phyloP scores from a whole-genome alignment of 1,140 invertebrate genomes.

The Megathymus violae region DNA sequence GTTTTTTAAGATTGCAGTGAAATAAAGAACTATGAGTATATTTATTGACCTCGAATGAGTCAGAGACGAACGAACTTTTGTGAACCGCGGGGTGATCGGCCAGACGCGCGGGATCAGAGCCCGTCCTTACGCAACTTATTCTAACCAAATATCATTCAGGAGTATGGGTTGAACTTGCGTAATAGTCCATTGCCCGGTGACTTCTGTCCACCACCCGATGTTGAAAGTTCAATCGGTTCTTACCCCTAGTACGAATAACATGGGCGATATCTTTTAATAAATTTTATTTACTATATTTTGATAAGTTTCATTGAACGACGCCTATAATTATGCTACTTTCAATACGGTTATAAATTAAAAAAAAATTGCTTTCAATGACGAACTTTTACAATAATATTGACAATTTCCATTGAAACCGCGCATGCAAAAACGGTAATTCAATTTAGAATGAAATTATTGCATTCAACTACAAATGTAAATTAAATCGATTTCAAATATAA shows the following conservation, averaged over 20 bases:
- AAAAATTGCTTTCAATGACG: too few species aligned
- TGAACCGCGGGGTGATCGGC: conserved; percentile 63
- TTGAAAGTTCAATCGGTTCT: not conserved
- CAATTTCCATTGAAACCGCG: too few species aligned
- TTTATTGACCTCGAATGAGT: conserved; percentile 33
- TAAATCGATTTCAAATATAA: not conserved
- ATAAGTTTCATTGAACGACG: not conserved
- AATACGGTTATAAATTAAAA: not conserved
- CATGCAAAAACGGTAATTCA: too few species aligned
- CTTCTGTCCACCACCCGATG: not conserved
- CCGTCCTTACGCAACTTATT: conserved; percentile 61
- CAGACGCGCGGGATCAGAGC: conserved; percentile 50
- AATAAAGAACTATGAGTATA: conserved; percentile 20
- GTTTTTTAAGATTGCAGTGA: not conserved
- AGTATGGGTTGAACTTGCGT: conserved; percentile 25
- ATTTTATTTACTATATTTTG: not conserved
- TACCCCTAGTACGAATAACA: not conserved
- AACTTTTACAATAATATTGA: too few species aligned
- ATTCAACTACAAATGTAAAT: too few species aligned
- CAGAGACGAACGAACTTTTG: conserved; percentile 58
- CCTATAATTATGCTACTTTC: not conserved
- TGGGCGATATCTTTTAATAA: not conserved
- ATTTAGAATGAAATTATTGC: too few species aligned
- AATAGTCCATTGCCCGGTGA: conserved; percentile 8
- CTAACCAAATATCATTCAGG: conserved; percentile 50